Percentiles rank a stretch among this genome's conserved stretches.
phyloP scores from a whole-genome alignment of 2,113 vertebrate species.

The Heptranchias perlo region DNA sequence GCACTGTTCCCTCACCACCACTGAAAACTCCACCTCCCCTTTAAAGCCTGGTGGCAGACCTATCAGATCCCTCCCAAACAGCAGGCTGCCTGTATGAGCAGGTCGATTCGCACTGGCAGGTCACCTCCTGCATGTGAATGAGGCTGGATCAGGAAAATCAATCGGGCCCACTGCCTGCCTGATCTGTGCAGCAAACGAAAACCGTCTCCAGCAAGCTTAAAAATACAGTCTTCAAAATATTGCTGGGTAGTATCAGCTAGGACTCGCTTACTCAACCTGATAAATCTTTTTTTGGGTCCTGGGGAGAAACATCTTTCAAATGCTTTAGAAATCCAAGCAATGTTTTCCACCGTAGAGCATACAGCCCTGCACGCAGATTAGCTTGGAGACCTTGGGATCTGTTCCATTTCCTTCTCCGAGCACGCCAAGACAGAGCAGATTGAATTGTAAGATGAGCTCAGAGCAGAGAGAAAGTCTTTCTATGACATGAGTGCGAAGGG shows the following conservation, averaged over 20 bases:
- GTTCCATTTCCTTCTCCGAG: not conserved
- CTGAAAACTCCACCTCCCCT: not conserved
- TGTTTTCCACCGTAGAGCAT: not conserved
- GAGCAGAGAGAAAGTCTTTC: not conserved
- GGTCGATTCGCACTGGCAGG: not conserved
- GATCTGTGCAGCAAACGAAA: not conserved
- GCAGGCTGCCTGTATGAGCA: no score
- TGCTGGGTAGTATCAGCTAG: not conserved
- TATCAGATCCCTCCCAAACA: not conserved
- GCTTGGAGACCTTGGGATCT: not conserved
- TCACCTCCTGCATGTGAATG: not conserved
- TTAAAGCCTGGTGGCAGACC: not conserved
- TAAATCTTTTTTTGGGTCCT: not conserved
- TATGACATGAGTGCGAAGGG: not conserved
- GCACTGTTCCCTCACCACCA: not conserved
- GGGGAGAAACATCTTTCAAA: not conserved
- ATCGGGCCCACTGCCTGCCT: not conserved
- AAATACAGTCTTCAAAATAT: not conserved
- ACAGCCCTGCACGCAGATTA: not conserved
- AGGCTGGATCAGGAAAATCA: not conserved
- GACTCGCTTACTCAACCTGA: not conserved
- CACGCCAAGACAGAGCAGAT: not conserved
- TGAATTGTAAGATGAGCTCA: not conserved
- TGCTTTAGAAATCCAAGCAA: not conserved
- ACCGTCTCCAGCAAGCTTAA: not conserved